Percentiles rank a stretch among this genome's conserved stretches.
Evolutionary conservation across 2,888 invertebrate genomes (phyloP).

Genomic region (Quadroppia sp.): DNA sequence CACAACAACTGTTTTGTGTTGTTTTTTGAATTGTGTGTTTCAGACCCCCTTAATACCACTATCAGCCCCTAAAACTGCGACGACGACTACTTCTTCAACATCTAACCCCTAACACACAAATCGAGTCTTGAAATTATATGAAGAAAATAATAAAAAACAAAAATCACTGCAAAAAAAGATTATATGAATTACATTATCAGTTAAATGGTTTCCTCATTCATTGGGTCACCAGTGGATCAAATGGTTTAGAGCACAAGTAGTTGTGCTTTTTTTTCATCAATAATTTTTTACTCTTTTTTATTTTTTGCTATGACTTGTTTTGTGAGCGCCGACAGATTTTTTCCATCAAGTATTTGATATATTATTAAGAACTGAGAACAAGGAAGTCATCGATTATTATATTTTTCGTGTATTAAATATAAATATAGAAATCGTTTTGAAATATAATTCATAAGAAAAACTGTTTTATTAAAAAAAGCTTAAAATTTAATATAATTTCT

Average conservation of each 20-base stretch:
- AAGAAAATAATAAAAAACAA: not conserved
- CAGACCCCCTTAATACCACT: no score
- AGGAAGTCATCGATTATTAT: constrained; percentile 27
- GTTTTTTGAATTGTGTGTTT: no score
- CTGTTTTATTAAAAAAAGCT: no score
- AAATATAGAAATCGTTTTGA: no score
- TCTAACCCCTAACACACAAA: not conserved
- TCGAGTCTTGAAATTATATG: not conserved
- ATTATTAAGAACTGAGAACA: constrained; percentile 39
- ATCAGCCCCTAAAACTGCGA: no score
- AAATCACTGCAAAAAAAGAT: not conserved
- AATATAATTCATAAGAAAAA: no score
- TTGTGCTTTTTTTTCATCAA: not conserved
- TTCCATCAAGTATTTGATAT: constrained; percentile 44
- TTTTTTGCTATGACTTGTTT: not conserved
- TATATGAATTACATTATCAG: not conserved
- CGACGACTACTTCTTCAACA: not conserved
- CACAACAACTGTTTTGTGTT: no score
- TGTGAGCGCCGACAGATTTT: constrained; percentile 13
- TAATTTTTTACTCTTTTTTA: no score
- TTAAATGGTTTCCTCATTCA: not conserved
- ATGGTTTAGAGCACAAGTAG: constrained; percentile 26
- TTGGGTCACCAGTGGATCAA: constrained; percentile 30
- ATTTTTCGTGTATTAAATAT: no score
- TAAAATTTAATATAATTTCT: no score